Percentiles rank a stretch among this genome's conserved stretches.
phyloP scores from a whole-genome alignment of 64 coral and sea anemone genomes.

The Pocillopora damicornis region DNA sequence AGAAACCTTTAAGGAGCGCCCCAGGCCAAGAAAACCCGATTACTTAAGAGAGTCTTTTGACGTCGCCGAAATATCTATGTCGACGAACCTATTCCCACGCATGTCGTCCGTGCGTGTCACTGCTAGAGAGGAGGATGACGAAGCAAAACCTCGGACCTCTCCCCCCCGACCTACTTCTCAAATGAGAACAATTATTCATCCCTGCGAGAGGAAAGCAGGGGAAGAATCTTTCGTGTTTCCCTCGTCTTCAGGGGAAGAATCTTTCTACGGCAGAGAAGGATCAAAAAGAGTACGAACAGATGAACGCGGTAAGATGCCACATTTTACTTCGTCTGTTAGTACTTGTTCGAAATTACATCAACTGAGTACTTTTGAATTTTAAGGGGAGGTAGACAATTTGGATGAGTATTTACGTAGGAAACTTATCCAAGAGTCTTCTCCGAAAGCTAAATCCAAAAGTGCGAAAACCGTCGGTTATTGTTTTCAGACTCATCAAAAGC shows the following conservation, averaged over 20 bases:
- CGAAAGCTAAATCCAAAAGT: no score
- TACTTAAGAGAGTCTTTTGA: constrained; percentile 89
- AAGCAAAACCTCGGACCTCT: constrained; percentile 48
- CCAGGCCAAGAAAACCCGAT: constrained; percentile 73
- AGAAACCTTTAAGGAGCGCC: constrained; percentile 63
- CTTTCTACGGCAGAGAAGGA: neutral
- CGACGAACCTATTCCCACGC: neutral
- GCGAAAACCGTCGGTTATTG: neutral
- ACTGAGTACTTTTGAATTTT: neutral
- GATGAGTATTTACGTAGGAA: no score
- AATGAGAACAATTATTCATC: constrained; percentile 30
- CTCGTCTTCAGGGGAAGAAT: constrained; percentile 55
- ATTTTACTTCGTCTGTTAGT: neutral
- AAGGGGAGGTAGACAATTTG: neutral
- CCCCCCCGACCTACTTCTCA: constrained; percentile 52
- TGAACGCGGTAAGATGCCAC: neutral
- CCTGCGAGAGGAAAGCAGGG: constrained; percentile 26
- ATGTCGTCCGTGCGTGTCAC: neutral
- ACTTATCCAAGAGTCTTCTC: no score
- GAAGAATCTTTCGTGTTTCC: constrained; percentile 68
- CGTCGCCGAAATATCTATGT: constrained; percentile 34
- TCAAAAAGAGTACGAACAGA: neutral
- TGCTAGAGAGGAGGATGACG: constrained; percentile 3
- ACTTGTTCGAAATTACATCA: neutral
- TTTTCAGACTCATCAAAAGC: constrained; percentile 4